Evolutionary conservation across 2,113 vertebrate genomes (phyloP).

Genomic region (Calidris pugnax): DNA sequence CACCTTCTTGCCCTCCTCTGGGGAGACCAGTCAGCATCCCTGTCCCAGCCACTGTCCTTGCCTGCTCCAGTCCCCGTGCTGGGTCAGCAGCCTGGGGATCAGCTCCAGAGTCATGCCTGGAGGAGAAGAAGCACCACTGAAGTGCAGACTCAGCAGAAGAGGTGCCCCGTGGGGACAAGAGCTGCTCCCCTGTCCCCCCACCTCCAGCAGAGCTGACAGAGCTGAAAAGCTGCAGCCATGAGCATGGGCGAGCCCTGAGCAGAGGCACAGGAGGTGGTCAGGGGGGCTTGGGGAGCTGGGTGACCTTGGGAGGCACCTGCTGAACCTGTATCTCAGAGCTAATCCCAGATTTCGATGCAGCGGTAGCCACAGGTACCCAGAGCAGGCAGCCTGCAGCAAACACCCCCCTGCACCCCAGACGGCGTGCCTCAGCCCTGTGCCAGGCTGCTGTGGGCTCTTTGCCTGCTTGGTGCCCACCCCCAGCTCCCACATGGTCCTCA

Average conservation of each 20-base stretch:
- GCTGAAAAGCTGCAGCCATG: neutral
- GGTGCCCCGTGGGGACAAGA: neutral
- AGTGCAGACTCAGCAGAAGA: neutral
- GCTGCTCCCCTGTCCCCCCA: neutral
- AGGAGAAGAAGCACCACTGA: neutral
- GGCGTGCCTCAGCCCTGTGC: neutral
- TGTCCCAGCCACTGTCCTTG: neutral
- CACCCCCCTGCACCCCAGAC: rapidly evolving
- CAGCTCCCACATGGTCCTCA: neutral
- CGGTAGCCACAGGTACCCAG: neutral
- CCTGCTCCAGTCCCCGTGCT: neutral
- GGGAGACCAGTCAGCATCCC: neutral
- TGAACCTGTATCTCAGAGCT: neutral
- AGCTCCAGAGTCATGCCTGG: neutral
- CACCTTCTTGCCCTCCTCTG: neutral
- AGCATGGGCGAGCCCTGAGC: neutral
- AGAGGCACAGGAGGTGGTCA: neutral
- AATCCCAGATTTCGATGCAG: rapidly evolving
- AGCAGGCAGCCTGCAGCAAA: neutral
- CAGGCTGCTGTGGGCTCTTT: neutral
- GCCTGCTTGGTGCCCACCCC: neutral
- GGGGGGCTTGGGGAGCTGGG: neutral
- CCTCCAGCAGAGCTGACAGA: neutral
- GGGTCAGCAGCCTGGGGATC: conserved; percentile 7
- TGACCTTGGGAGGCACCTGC: neutral